phyloP scores from a whole-genome alignment of 1,140 invertebrate genomes.

The Drosophila punjabiensis region DNA sequence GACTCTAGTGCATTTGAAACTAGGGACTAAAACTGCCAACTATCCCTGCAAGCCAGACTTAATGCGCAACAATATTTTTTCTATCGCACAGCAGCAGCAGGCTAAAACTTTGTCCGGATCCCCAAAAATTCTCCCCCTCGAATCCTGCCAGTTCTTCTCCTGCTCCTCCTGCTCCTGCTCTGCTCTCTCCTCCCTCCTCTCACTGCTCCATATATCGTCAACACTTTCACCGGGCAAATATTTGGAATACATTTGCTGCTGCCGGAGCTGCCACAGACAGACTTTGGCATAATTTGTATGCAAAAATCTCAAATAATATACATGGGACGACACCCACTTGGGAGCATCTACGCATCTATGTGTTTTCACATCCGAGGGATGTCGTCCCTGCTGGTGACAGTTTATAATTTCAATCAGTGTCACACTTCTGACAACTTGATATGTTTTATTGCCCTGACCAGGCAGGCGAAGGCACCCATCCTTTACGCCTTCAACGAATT shows the following conservation, averaged over 20 bases:
- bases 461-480: slow-evolving; percentile 6
- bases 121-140: background rate
- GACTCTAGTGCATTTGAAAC: slow-evolving; percentile 23
- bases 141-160: background rate
- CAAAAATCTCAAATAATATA: slow-evolving; percentile 72
- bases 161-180: background rate
- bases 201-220: slow-evolving; percentile 39
- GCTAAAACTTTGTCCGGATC: slow-evolving; percentile 32
- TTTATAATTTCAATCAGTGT: slow-evolving; percentile 81
- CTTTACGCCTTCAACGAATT: slow-evolving; percentile 8
- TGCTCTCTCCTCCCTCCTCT: too few relatives aligned
- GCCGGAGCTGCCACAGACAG: slow-evolving; percentile 25
- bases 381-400: slow-evolving; percentile 52
- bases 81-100: slow-evolving; percentile 40
- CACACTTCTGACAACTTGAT: slow-evolving; percentile 61
- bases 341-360: background rate
- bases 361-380: slow-evolving; percentile 26
- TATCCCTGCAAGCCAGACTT: slow-evolving; percentile 49
- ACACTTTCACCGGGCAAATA: slow-evolving; percentile 75
- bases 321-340: slow-evolving; percentile 31
- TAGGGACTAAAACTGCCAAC: slow-evolving; percentile 43
- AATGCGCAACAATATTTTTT: slow-evolving; percentile 47
- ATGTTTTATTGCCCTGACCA: slow-evolving; percentile 60
- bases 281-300: slow-evolving; percentile 75
- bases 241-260: slow-evolving; percentile 66